These are phyloP conservation scores for Ianthella basta DNA, from an alignment of 37 sponge, comb jelly and placozoan species.

Conservation along the genomic window DNA sequence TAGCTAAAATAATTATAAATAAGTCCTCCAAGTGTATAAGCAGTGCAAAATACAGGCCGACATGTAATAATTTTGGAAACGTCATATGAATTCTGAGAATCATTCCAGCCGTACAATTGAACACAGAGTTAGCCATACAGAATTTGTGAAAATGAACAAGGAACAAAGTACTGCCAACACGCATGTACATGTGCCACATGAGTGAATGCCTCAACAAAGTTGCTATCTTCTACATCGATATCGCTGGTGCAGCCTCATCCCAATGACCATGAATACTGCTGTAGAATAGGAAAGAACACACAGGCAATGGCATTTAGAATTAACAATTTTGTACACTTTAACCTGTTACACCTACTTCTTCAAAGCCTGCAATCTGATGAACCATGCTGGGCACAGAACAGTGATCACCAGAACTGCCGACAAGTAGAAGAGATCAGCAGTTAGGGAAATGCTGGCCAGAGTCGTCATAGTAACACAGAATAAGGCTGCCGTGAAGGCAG, in stretches of 20 bases:
- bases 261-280: conserved; percentile 88
- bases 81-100: too few relatives aligned
- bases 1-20: too few relatives aligned
- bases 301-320: neutral
- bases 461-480: neutral
- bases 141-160: too few relatives aligned
- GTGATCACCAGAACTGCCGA: conserved; percentile 27
- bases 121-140: too few relatives aligned
- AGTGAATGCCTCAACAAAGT: too few relatives aligned
- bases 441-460: conserved; percentile 6
- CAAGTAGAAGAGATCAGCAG: conserved; percentile 40
- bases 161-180: too few relatives aligned
- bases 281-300: neutral
- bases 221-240: neutral
- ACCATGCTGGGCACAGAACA: conserved; percentile 61
- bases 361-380: conserved; percentile 54
- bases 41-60: too few relatives aligned
- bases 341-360: conserved; percentile 54
- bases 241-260: conserved; percentile 75
- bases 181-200: too few relatives aligned
- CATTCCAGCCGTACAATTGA: too few relatives aligned
- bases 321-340: neutral
- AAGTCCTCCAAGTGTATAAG: too few relatives aligned
- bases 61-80: too few relatives aligned
- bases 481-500: conserved; percentile 4